Evolutionary conservation across 2,888 invertebrate species (phyloP).

Genomic region (Ormyrus nitidulus): DNA sequence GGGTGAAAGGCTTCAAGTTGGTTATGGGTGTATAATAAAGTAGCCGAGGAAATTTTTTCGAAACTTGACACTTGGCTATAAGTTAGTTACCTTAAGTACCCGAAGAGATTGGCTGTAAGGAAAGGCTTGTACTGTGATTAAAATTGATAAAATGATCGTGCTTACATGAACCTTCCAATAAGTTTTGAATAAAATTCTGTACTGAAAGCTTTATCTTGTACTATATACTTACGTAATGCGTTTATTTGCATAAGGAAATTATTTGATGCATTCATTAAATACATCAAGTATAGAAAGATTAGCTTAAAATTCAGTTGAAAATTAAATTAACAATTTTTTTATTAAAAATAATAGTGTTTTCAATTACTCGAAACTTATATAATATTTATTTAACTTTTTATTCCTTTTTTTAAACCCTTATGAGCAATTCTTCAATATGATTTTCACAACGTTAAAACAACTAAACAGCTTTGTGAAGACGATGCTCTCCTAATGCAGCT

Average conservation of each 20-base stretch:
- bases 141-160: conserved; percentile 4
- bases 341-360: too few species aligned
- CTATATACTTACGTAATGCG: not conserved
- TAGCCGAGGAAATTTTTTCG: conserved; percentile 16
- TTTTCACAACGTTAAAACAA: too few species aligned
- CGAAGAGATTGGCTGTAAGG: not conserved
- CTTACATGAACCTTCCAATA: not conserved
- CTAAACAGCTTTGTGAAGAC: too few species aligned
- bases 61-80: not conserved
- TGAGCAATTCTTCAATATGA: too few species aligned
- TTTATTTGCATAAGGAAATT: not conserved
- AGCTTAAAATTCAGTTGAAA: not conserved
- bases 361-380: too few species aligned
- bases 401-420: too few species aligned
- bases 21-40: conserved; percentile 6
- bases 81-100: not conserved
- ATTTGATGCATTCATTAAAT: not conserved
- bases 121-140: not conserved
- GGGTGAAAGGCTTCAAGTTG: not conserved
- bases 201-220: not conserved
- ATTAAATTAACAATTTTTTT: too few species aligned
- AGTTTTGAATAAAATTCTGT: not conserved
- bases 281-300: not conserved
- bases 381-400: too few species aligned
- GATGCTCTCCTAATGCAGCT: not conserved